phyloP scores from a whole-genome alignment of 2,797 vertebrate species.

The Microctenopoma stevenorrisi region DNA sequence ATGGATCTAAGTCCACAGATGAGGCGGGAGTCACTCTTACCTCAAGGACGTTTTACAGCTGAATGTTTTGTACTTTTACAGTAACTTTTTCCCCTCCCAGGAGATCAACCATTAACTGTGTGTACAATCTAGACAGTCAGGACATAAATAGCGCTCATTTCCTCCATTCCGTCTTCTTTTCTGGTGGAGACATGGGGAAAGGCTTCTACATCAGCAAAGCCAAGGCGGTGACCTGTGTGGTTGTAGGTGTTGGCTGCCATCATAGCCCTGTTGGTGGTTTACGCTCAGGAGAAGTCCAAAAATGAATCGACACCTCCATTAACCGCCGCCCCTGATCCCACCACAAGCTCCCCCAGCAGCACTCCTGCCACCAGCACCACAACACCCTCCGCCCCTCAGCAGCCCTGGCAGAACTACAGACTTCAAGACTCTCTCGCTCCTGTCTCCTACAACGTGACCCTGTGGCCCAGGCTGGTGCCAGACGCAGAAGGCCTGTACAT shows the following conservation, averaged over 20 bases:
- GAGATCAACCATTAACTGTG: slow-evolving; percentile 59
- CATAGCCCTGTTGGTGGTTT: slow-evolving; percentile 88
- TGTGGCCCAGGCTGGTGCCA: slow-evolving; percentile 72
- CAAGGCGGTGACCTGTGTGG: slow-evolving; percentile 68
- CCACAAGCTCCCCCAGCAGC: slow-evolving; percentile 64
- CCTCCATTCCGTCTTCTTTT: slow-evolving; percentile 24
- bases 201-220: slow-evolving; percentile 89
- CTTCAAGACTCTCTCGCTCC: slow-evolving; percentile 70
- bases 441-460: slow-evolving; percentile 62
- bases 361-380: slow-evolving; percentile 74
- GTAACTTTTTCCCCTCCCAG: slow-evolving; percentile 14
- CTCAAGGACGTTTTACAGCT: slow-evolving; percentile 46
- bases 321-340: not conserved
- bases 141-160: slow-evolving; percentile 45
- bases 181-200: slow-evolving; percentile 84
- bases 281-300: slow-evolving; percentile 86
- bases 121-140: slow-evolving; percentile 15
- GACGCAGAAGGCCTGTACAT: slow-evolving; percentile 57
- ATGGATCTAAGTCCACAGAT: slow-evolving; percentile 25
- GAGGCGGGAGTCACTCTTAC: slow-evolving; percentile 38
- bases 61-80: slow-evolving; percentile 43
- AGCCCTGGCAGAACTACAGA: slow-evolving; percentile 77
- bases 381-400: slow-evolving; percentile 55
- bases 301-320: slow-evolving; percentile 24
- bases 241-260: slow-evolving; percentile 84